phyloP scores from a whole-genome alignment of 2,797 vertebrate species.

The Rhinella marina region DNA sequence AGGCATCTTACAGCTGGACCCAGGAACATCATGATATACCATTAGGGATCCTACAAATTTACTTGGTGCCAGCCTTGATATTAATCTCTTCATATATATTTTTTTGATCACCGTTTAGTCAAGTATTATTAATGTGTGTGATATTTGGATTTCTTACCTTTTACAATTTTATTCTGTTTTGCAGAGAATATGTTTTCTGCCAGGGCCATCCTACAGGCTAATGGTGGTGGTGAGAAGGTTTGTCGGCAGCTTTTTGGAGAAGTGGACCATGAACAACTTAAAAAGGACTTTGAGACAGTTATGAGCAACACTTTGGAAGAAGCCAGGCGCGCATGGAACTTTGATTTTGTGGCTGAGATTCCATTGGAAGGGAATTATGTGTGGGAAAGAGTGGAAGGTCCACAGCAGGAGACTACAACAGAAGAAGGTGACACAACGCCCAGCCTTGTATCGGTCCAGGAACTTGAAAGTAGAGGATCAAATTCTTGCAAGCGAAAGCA shows the following conservation, averaged over 20 bases:
- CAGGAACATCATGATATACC: too few species aligned
- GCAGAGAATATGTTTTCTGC: conserved; percentile 74
- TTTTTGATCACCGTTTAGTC: neutral
- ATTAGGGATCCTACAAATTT: neutral
- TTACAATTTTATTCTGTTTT: conserved; percentile 32
- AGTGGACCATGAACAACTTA: conserved; percentile 82
- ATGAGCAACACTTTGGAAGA: conserved; percentile 79
- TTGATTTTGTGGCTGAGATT: conserved; percentile 83
- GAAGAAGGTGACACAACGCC: neutral
- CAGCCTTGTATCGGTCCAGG: neutral
- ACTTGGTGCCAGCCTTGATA: neutral
- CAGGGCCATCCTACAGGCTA: conserved; percentile 63
- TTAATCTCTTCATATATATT: too few species aligned
- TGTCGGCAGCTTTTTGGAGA: conserved; percentile 87
- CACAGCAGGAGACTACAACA: neutral
- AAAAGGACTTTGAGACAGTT: conserved; percentile 72
- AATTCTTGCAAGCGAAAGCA: conserved; percentile 76
- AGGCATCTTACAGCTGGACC: too few species aligned
- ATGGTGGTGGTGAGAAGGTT: conserved; percentile 64
- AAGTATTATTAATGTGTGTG: neutral
- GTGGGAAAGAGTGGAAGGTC: conserved; percentile 82
- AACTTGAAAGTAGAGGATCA: conserved; percentile 18
- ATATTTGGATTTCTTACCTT: neutral
- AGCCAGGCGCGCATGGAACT: conserved; percentile 86
- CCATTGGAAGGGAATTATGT: conserved; percentile 81